These are phyloP conservation scores for Branchinecta lynchi DNA, from an alignment of 1,140 invertebrate species.

Conservation along the genomic window DNA sequence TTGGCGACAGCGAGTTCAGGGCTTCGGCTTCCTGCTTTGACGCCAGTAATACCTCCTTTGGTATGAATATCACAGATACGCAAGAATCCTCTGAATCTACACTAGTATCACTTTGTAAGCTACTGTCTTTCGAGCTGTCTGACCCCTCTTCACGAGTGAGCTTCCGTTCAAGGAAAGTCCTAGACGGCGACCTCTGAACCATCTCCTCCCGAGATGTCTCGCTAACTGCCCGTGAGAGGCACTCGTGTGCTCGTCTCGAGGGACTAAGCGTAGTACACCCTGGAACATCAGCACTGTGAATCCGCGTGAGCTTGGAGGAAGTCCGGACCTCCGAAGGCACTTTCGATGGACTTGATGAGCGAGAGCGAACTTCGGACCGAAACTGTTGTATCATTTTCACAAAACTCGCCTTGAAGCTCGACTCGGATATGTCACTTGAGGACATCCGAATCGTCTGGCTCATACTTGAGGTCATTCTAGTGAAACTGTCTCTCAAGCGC, in stretches of 20 bases:
- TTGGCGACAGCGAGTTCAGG: neutral
- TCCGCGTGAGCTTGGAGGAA: neutral
- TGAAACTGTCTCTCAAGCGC: conserved; percentile 15
- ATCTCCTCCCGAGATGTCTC: neutral
- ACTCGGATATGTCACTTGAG: neutral
- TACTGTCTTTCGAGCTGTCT: conserved; percentile 74
- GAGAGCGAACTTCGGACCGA: neutral
- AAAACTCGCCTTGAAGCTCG: neutral
- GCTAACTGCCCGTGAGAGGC: neutral
- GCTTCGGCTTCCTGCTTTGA: neutral
- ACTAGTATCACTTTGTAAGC: conserved; percentile 78
- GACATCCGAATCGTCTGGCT: neutral
- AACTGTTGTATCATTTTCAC: conserved; percentile 7
- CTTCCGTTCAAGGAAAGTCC: conserved; percentile 36
- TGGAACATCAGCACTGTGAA: neutral
- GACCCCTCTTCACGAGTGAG: conserved; percentile 66
- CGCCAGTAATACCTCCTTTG: conserved; percentile 35
- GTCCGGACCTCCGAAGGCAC: conserved; percentile 2
- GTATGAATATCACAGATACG: conserved; percentile 74
- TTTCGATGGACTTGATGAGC: neutral
- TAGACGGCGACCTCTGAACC: conserved; percentile 7
- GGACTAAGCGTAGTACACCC: neutral
- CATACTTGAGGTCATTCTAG: conserved; percentile 12
- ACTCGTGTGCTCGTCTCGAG: neutral
- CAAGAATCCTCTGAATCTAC: conserved; percentile 83